Percentiles rank a stretch among this genome's conserved stretches.
These are phyloP conservation scores for Ochotona curzoniae DNA, from an alignment of 2,113 vertebrate genomes.

Conservation along the genomic window DNA sequence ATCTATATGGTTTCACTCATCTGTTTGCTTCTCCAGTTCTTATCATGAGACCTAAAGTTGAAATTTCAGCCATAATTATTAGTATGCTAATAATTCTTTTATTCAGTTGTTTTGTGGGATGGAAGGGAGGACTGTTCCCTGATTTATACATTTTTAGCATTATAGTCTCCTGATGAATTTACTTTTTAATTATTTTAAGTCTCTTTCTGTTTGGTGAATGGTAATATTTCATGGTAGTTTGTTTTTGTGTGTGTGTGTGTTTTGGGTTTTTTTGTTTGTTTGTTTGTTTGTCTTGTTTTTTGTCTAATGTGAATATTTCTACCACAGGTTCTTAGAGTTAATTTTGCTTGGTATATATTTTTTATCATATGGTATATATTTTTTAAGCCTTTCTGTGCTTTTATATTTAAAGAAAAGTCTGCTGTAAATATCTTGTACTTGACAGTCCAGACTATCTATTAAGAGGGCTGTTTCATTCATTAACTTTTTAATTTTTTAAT, in stretches of 20 bases:
- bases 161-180: background rate
- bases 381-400: background rate
- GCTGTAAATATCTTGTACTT: background rate
- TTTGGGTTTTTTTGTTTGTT: too few relatives aligned
- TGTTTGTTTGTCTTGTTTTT: constrained; percentile 20
- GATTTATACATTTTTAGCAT: background rate
- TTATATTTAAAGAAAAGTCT: background rate
- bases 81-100: background rate
- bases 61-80: background rate
- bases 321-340: background rate
- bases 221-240: background rate
- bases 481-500: constrained; percentile 14
- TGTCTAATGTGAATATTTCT: background rate
- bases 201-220: background rate
- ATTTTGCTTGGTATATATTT: background rate
- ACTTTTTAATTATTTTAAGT: background rate
- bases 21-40: background rate
- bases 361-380: too few relatives aligned
- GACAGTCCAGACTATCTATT: background rate
- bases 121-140: constrained; percentile 9
- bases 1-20: background rate
- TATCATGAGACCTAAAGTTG: background rate
- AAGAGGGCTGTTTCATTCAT: background rate
- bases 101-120: background rate
- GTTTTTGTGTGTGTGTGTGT: too few relatives aligned